Conservation (phyloP, 1,140 invertebrate genomes). For the Rhynchophorus ferrugineus region DNA sequence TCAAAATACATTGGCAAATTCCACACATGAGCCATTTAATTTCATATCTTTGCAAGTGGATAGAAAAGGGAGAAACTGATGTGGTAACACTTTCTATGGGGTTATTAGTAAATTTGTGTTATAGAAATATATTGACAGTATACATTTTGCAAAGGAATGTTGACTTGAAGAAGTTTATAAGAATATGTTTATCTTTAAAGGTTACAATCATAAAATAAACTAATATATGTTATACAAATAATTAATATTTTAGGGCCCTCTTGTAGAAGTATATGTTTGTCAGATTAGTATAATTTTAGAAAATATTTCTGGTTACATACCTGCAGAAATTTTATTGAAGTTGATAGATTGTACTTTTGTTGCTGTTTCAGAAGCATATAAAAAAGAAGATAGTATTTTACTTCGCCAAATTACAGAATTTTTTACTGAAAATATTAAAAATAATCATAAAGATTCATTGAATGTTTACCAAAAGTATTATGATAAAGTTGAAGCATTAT, state of each 20-base stretch:
- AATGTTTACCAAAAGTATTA: slow-evolving; percentile 19
- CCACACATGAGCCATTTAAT: slow-evolving; percentile 56
- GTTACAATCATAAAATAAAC: slow-evolving; percentile 29
- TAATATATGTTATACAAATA: slow-evolving; percentile 1
- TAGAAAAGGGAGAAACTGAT: slow-evolving; percentile 47
- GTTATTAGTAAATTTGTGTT: slow-evolving; percentile 64
- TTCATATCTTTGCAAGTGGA: slow-evolving; percentile 52
- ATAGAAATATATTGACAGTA: slow-evolving; percentile 58
- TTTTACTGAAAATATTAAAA: slow-evolving; percentile 45
- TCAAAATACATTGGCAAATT: slow-evolving; percentile 64
- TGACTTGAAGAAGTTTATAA: slow-evolving; percentile 53
- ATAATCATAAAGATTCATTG: slow-evolving; percentile 11
- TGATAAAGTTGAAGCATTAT: slow-evolving; percentile 20
- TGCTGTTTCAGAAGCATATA: slow-evolving; percentile 44
- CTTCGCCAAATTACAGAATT: slow-evolving; percentile 49
- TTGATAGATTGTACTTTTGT: slow-evolving; percentile 46
- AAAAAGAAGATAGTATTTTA: slow-evolving; percentile 41
- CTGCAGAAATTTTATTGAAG: slow-evolving; percentile 44
- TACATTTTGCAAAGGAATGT: slow-evolving; percentile 57
- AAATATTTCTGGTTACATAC: slow-evolving; percentile 44
- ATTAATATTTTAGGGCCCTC: slow-evolving; percentile 31
- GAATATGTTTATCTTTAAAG: slow-evolving; percentile 50
- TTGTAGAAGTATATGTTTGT: slow-evolving; percentile 45
- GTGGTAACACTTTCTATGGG: slow-evolving; percentile 53
- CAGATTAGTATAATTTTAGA: slow-evolving; percentile 52